phyloP scores from a whole-genome alignment of 2,797 vertebrate genomes.

The Premnoplex brunnescens region DNA sequence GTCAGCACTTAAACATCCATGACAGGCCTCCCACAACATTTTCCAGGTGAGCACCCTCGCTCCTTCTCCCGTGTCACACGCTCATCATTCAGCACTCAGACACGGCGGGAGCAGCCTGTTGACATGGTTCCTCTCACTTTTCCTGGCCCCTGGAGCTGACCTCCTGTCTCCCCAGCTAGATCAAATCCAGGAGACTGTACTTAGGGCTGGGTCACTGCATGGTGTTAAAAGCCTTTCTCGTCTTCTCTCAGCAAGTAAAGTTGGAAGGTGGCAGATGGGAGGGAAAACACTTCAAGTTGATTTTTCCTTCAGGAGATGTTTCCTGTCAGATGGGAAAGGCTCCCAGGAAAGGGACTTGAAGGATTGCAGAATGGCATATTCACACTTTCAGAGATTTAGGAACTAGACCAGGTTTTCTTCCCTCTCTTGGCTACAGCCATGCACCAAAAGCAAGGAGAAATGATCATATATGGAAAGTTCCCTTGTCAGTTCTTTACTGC shows the following conservation, averaged over 20 bases:
- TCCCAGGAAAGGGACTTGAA: neutral
- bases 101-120: conserved; percentile 46
- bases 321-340: neutral
- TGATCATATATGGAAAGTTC: neutral
- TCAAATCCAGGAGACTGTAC: conserved; percentile 61
- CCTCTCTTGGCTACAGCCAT: neutral
- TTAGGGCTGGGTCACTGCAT: conserved; percentile 45
- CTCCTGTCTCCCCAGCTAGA: conserved; percentile 51
- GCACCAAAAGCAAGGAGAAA: neutral
- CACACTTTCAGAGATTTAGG: neutral
- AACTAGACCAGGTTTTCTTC: neutral
- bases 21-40: conserved; percentile 64
- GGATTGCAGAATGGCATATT: neutral
- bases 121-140: conserved; percentile 72
- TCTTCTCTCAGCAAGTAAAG: conserved; percentile 32
- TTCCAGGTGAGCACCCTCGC: conserved; percentile 76
- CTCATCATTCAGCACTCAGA: conserved; percentile 53
- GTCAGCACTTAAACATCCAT: conserved; percentile 62
- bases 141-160: conserved; percentile 47
- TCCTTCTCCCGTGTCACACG: neutral
- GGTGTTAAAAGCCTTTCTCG: conserved; percentile 71
- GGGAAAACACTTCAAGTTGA: conserved; percentile 52
- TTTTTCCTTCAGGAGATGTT: conserved; percentile 30
- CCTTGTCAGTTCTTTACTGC: neutral
- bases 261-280: conserved; percentile 56